These are phyloP conservation scores for Phaedon cochleariae DNA, from an alignment of 2,888 invertebrate species.

Conservation along the genomic window DNA sequence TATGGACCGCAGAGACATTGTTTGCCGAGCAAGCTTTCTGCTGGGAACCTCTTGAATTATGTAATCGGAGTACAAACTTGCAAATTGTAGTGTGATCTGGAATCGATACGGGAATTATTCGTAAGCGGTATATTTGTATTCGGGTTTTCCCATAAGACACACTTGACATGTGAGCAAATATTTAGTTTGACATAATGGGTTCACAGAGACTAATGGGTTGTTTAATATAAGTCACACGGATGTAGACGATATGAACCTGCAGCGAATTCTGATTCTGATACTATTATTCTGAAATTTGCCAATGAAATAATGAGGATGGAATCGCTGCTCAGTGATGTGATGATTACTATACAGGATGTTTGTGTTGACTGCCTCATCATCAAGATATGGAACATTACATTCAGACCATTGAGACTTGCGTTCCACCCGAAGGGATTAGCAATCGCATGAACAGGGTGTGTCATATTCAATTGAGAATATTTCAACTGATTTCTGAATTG, in stretches of 20 bases:
- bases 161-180: background rate
- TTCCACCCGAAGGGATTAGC: no score
- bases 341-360: no score
- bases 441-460: no score
- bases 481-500: no score
- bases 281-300: no score
- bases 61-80: background rate
- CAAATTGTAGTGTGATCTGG: background rate
- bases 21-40: background rate
- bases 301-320: no score
- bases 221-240: background rate
- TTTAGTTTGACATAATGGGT: background rate
- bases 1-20: background rate
- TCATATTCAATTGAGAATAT: no score
- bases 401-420: no score
- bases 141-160: background rate
- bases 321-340: no score
- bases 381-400: no score
- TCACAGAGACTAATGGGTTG: background rate
- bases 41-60: slow-evolving; percentile 1
- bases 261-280: background rate
- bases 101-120: background rate
- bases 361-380: no score
- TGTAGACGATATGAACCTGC: background rate
- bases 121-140: background rate